Evolutionary conservation across 2,888 invertebrate species (phyloP), one percentile per base, ranked within the genome.

Genomic region (Steinernema hermaphroditum): DNA sequence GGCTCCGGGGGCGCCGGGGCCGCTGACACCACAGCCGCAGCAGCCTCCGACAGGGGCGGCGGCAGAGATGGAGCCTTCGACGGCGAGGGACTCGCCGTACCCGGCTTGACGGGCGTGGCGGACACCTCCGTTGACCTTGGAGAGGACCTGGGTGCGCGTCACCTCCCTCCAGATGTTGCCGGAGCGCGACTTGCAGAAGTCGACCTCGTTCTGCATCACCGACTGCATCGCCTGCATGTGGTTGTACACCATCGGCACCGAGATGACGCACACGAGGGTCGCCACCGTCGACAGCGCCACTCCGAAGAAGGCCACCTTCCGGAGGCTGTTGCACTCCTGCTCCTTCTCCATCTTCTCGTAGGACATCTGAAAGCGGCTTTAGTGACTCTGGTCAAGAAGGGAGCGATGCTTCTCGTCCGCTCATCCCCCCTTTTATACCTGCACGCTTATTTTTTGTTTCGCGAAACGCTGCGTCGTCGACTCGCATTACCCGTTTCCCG

Each of bases 241-340:
- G 69, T 85, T 83, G 76, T 85, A 85, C 44, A 82, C 74, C 73
- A 85, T 75, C 12, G 85, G 85, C 32, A 85, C 80, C 27, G 80
- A 74, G 32, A 85, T 72, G n/a, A 83, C 81, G 76, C 83, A 84
- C 16, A 80, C 76, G 37, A 85, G 72, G 1, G 82, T 83, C 24
- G 85, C 83, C 1, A 84, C 76, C 8, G 84, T 84, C 19, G 81
- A 80, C 37, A 84, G 74, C 27, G 82, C 78, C 19, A 84, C 84
- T 22, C 83, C 85, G 71, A 83, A 76, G 72, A 84, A 83, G n/a
- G 84, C 84, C 16, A 82, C 74, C 34, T 77, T 80, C 41, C 81
- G 74, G 29, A 81, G 78, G 34, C 69, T 44, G 29, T 81, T 78
- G 34, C 76, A 74, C 74, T 83, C 82, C 72, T 79, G 73, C 76